Percentiles rank a stretch among this genome's conserved stretches.
Conservation (phyloP, 2,888 invertebrate species). For the Apeira syringaria region DNA sequence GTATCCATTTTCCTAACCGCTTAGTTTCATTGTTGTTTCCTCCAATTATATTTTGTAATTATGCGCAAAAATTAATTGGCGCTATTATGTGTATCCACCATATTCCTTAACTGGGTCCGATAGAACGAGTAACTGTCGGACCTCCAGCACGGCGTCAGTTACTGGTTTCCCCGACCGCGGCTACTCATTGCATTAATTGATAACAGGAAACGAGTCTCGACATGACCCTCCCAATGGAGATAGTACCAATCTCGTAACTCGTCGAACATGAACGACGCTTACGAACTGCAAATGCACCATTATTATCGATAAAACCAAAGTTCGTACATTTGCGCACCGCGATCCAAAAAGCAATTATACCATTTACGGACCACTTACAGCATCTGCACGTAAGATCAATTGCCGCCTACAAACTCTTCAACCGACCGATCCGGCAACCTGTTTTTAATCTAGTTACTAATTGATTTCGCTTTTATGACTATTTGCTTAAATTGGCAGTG, state of each 20-base stretch:
- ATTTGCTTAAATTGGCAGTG: conserved; percentile 29
- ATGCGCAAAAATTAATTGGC: conserved; percentile 1
- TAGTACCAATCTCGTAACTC: conserved; percentile 23
- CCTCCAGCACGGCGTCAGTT: conserved; percentile 29
- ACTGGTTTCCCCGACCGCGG: conserved; percentile 29
- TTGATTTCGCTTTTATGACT: conserved; percentile 46
- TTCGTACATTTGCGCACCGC: conserved; percentile 17
- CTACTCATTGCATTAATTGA: conserved; percentile 60
- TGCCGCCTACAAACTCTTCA: conserved; percentile 46
- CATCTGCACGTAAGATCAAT: conserved; percentile 47
- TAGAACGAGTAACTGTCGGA: conserved; percentile 42
- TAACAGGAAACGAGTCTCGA: conserved; percentile 51
- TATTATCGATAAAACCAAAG: conserved; percentile 16
- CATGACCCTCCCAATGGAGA: conserved; percentile 30
- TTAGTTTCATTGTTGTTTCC: conserved; percentile 6
- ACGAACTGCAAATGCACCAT: conserved; percentile 12
- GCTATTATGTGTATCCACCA: conserved; percentile 4
- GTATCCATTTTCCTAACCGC: not conserved
- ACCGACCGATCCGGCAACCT: conserved; percentile 45
- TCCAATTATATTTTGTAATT: not conserved
- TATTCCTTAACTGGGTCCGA: conserved; percentile 5
- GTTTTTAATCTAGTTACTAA: conserved; percentile 43
- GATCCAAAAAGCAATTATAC: conserved; percentile 29
- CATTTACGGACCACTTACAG: conserved; percentile 25
- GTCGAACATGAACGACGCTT: conserved; percentile 13